Percentiles rank a stretch among this genome's conserved stretches.
Evolutionary conservation across 1,140 invertebrate genomes (phyloP).

Genomic region (Lepidurus arcticus): DNA sequence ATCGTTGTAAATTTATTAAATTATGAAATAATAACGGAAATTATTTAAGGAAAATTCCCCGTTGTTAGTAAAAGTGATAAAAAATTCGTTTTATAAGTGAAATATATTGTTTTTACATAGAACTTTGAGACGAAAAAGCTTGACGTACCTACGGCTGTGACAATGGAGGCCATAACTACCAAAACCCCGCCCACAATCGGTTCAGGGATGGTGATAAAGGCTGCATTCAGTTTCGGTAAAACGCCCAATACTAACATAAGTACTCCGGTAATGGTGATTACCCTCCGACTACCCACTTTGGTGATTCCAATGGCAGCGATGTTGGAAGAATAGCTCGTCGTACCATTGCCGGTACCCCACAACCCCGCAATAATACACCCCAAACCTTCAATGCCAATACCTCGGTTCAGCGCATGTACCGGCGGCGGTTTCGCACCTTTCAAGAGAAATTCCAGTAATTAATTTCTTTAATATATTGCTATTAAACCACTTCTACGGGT

Average conservation of each 20-base stretch:
- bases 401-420: slow-evolving; percentile 76
- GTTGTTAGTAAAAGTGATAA: too few relatives aligned
- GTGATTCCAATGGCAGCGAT: slow-evolving; percentile 76
- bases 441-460: slow-evolving; percentile 37
- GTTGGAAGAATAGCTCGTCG: slow-evolving; percentile 83
- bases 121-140: background rate
- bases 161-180: slow-evolving; percentile 82
- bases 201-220: slow-evolving; percentile 82
- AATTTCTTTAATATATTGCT: too few relatives aligned
- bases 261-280: slow-evolving; percentile 70
- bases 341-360: slow-evolving; percentile 75
- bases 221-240: slow-evolving; percentile 73
- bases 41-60: too few relatives aligned
- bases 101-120: background rate
- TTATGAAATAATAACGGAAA: too few relatives aligned
- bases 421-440: slow-evolving; percentile 66
- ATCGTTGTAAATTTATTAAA: background rate
- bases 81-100: too few relatives aligned
- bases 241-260: slow-evolving; percentile 74
- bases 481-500: too few relatives aligned
- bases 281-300: slow-evolving; percentile 69
- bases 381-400: slow-evolving; percentile 74
- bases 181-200: slow-evolving; percentile 83
- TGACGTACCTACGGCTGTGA: slow-evolving; percentile 61
- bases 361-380: slow-evolving; percentile 74